Base-by-base conservation (phyloP, 2,888 invertebrate genomes). In the Nezara viridula region DNA sequence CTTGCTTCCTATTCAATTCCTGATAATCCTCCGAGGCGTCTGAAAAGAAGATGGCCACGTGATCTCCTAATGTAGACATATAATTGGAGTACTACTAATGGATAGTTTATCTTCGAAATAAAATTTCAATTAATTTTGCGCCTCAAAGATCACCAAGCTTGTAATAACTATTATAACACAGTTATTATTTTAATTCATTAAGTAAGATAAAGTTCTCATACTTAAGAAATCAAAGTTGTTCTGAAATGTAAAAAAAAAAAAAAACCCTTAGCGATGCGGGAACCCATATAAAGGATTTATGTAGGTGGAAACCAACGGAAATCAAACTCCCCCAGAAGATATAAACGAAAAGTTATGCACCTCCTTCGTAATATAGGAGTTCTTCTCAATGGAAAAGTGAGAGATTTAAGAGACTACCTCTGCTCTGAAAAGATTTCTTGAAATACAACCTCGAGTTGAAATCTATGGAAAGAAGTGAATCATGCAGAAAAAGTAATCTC, bases 311-410 rank as follows among this genome's bases (percentile, higher is more conserved):
- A 37, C 6, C 19, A 37, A 37, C 66, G 37, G 66, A 73, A 73
- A 73, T 73, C 66, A 73, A 73, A 73, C 66, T 73, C 66, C 37
- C 66, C 37, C 19, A 32, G 32, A 14, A 73, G 37, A 32, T 73
- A 73, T 73, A 37, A 73, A 19, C 32, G 19, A 32, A 32, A 73
- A 73, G 66, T 73, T 73, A 73, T 73, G 66, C 66, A 73, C 66
- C 66, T n/a, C 66, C 37, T 37, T 37, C 66, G 32, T 73, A 73
- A 73, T 73, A 73, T 37, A 32, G 66, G 66, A 21, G 32, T 19
- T 37, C 16, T 32, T 73, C 37, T 73, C 32, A 9, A 73, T 37
- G 66, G 37, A 2, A 12, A 73, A 60, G 60, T 60, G 16, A 37
- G 66, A 37, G 66, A 73, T 73, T 73, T 73, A 73, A 37, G 32